Conservation (phyloP, 2,888 invertebrate genomes). For the Cantharis nigra region DNA sequence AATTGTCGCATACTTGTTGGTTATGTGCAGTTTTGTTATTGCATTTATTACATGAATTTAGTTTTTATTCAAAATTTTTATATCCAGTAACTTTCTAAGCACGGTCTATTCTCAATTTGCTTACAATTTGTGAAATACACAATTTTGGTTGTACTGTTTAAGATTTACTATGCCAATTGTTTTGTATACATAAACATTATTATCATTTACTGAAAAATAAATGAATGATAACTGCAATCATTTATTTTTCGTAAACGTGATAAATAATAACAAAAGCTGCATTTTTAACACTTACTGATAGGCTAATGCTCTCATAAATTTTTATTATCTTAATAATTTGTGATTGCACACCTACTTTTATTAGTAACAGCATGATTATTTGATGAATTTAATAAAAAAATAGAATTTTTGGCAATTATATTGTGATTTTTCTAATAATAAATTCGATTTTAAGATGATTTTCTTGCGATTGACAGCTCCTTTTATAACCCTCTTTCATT, state of each 20-base stretch:
- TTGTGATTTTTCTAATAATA: neutral
- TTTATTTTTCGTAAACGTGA: neutral
- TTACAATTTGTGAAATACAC: neutral
- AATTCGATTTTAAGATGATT: neutral
- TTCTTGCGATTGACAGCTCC: neutral
- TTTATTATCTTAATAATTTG: neutral
- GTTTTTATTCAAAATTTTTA: neutral
- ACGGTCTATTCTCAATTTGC: neutral
- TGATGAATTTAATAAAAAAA: neutral
- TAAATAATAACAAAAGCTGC: neutral
- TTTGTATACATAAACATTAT: neutral
- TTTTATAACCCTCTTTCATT: neutral
- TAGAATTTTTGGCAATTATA: neutral
- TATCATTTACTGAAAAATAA: neutral
- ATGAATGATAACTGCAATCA: neutral
- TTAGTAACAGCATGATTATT: neutral
- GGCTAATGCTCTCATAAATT: neutral
- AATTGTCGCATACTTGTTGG: conserved; percentile 39
- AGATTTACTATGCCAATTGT: neutral
- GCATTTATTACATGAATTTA: conserved; percentile 11
- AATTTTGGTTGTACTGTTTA: neutral
- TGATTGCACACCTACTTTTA: neutral
- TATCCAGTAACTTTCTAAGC: neutral
- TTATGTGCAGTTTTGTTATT: conserved; percentile 41
- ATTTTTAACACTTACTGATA: neutral